These are phyloP conservation scores for Bombyx mori DNA, from an alignment of 1,140 invertebrate species.

Conservation along the genomic window DNA sequence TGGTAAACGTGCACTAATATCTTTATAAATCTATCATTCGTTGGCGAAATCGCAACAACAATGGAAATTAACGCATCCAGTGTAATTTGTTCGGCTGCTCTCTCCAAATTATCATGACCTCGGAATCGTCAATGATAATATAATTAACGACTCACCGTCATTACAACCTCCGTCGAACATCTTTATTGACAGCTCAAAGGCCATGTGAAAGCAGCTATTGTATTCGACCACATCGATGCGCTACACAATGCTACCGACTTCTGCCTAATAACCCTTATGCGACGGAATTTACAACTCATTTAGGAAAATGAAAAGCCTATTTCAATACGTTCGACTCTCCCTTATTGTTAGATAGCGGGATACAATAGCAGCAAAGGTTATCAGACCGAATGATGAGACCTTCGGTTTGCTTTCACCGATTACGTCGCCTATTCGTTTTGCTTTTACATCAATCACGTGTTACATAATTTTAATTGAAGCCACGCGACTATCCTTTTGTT, in stretches of 20 bases:
- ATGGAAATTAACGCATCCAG: slow-evolving; percentile 1
- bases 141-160: slow-evolving; percentile 29
- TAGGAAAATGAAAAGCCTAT: slow-evolving; percentile 54
- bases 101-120: slow-evolving; percentile 16
- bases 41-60: not conserved
- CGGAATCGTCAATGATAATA: slow-evolving; percentile 21
- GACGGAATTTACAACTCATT: slow-evolving; percentile 42
- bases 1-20: no score
- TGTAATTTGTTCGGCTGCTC: slow-evolving; percentile 8
- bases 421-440: slow-evolving; percentile 31
- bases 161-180: slow-evolving; percentile 22
- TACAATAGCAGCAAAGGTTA: slow-evolving; percentile 51
- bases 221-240: slow-evolving; percentile 23
- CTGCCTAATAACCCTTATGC: slow-evolving; percentile 41
- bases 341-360: slow-evolving; percentile 40
- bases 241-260: slow-evolving; percentile 38
- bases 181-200: slow-evolving; percentile 37
- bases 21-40: no score
- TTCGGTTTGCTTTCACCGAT: slow-evolving; percentile 57
- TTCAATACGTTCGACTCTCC: slow-evolving; percentile 39
- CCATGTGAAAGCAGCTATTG: slow-evolving; percentile 41
- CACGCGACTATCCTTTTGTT: no score
- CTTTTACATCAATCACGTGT: slow-evolving; percentile 21
- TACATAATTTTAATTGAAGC: slow-evolving; percentile 19
- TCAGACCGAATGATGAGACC: slow-evolving; percentile 57